phyloP scores from a whole-genome alignment of 2,113 vertebrate species.

The Hirundichthys speculiger region DNA sequence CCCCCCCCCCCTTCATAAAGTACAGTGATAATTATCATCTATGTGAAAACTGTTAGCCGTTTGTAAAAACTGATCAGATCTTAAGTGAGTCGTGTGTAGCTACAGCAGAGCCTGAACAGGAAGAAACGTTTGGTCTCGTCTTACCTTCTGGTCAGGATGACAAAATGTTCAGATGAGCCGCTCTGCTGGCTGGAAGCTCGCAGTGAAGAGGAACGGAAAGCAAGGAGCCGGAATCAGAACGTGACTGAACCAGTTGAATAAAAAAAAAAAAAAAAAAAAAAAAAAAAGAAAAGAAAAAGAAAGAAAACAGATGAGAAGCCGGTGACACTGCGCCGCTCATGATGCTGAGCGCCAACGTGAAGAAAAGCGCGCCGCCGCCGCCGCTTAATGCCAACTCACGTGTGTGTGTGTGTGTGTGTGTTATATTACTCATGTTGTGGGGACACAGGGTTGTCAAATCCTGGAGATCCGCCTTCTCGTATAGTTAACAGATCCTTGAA shows the following conservation, averaged over 20 bases:
- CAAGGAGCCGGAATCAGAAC: too few species aligned
- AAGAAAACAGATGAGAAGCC: not conserved
- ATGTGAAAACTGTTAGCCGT: too few species aligned
- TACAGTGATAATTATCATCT: too few species aligned
- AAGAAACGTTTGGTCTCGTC: not conserved
- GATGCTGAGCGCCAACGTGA: not conserved
- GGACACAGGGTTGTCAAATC: not conserved
- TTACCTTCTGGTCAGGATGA: conserved; percentile 23
- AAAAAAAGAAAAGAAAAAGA: not conserved
- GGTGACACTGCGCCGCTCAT: not conserved
- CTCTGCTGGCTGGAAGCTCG: not conserved
- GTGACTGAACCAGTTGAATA: not conserved
- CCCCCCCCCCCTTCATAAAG: too few species aligned
- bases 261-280: not conserved
- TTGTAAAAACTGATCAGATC: not conserved
- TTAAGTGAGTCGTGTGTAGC: not conserved
- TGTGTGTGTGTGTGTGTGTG: not conserved
- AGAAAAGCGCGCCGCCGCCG: conserved; percentile 4
- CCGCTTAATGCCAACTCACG: too few species aligned
- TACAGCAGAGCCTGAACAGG: not conserved
- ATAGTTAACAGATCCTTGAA: not conserved
- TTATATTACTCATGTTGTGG: conserved; percentile 1
- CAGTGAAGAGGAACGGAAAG: not conserved
- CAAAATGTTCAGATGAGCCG: too few species aligned
- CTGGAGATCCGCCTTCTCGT: not conserved